Evolutionary conservation across 1,140 invertebrate species (phyloP).

Genomic region (Drosophila pseudoobscura): DNA sequence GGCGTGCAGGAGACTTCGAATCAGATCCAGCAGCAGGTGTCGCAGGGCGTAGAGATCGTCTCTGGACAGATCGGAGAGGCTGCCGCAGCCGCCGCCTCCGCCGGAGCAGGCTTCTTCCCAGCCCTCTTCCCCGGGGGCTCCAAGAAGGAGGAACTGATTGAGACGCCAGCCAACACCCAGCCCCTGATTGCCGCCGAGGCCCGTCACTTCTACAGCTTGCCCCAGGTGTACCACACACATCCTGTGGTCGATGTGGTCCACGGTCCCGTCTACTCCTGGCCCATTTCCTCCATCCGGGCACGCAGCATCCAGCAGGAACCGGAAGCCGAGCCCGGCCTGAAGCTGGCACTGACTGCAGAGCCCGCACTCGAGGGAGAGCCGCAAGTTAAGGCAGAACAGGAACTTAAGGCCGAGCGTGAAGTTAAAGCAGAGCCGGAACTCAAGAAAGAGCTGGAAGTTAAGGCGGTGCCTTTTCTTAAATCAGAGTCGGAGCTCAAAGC

Average conservation of each 20-base stretch:
- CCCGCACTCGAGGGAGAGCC: constrained; percentile 32
- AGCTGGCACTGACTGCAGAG: constrained; percentile 36
- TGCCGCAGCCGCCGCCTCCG: constrained; percentile 53
- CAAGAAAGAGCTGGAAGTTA: neutral
- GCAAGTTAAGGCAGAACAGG: constrained; percentile 26
- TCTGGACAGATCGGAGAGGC: constrained; percentile 64
- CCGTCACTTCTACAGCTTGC: constrained; percentile 68
- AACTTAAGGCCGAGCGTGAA: too few species aligned
- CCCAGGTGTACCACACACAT: constrained; percentile 64
- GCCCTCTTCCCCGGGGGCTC: constrained; percentile 43
- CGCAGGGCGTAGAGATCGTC: constrained; percentile 50
- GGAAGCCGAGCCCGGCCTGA: constrained; percentile 31
- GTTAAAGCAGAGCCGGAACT: neutral
- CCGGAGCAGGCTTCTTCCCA: constrained; percentile 69
- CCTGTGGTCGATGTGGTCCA: constrained; percentile 75
- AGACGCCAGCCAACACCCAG: constrained; percentile 71
- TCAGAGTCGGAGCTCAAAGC: constrained; percentile 11
- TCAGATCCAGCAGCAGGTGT: constrained; percentile 65
- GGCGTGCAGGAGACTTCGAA: constrained; percentile 42
- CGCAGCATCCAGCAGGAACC: constrained; percentile 64
- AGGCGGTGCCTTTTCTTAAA: constrained; percentile 17
- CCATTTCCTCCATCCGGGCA: constrained; percentile 71
- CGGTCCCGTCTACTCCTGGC: constrained; percentile 63
- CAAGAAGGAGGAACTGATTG: constrained; percentile 63
- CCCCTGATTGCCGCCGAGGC: constrained; percentile 63